Base-by-base conservation (phyloP, 2,888 invertebrate species). In the Aplocera efformata region DNA sequence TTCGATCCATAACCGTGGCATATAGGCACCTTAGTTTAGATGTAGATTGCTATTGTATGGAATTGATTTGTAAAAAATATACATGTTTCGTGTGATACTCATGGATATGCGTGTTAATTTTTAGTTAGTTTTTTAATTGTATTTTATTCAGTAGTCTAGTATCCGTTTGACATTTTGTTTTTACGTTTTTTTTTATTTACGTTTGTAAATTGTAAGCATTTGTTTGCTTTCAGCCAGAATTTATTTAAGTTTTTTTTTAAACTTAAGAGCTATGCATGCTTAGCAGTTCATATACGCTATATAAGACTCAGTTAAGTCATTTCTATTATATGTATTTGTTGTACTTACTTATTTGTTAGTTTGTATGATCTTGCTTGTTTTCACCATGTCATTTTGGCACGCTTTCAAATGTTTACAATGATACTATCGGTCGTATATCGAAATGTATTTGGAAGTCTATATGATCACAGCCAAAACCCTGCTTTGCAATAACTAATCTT, bases 391-490 rank as follows among this genome's bases (percentile, higher is more conserved):
- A 48, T 44, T 65, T 72, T 70, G 86, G 86, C 88, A 88, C 86
- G 88, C 88, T 85, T 88, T 78, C 86, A 88, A 88, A 88, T 88
- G 88, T 88, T 88, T 88, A 88, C 88, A 86, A 86, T 86, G 64
- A 59, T 49, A 59, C 61, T 62, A 48, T 58, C 62, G 70, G 64
- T 32, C 36, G 32, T 36, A 41, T 71, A 58, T 64, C 37, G 32
- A 38, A 34, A 31, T 38, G 36, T 40, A 21, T 42, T 68, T 81
- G 83, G 78, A 77, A 75, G 84, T 75, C 76, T 72, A 77, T 73
- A 65, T 73, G 79, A 78, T 32, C 13, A 29, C 32, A 30, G 9
- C 7, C 17, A 26, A 7, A 38, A 36, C 35, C 28, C 32, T 32
- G 45, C 40, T 45, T 45, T 17, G 36, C 40, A 34, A 34, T 25